Percentiles rank a stretch among this genome's conserved stretches.
phyloP scores from a whole-genome alignment of 2,113 vertebrate species.

The Loxodonta africana region DNA sequence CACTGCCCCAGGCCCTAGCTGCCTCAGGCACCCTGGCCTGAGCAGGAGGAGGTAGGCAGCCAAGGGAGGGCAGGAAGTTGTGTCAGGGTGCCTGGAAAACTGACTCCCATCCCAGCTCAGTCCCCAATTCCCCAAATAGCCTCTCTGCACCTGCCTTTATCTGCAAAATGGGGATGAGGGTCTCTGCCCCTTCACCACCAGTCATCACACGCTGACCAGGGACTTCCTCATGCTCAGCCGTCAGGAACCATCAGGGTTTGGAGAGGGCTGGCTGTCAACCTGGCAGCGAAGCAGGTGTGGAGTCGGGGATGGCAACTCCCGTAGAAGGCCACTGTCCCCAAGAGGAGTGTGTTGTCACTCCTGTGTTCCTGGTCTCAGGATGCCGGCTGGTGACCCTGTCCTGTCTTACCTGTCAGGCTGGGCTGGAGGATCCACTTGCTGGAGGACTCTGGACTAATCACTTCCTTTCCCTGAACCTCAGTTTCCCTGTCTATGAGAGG shows the following conservation, averaged over 20 bases:
- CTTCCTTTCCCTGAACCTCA: not conserved
- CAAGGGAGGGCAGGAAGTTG: not conserved
- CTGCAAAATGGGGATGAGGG: accelerated
- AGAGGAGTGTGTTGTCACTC: not conserved
- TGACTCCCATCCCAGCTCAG: accelerated
- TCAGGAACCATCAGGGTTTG: no score
- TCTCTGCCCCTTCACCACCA: accelerated
- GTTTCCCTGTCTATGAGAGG: not conserved
- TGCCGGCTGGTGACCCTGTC: not conserved
- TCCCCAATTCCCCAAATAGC: accelerated
- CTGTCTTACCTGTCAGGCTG: not conserved
- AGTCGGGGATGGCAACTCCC: accelerated
- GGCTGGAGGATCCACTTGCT: not conserved
- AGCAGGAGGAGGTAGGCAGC: not conserved
- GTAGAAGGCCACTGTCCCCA: not conserved
- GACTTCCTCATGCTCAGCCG: not conserved
- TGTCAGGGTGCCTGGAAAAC: not conserved
- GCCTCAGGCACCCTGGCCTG: not conserved
- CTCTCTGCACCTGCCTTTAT: accelerated
- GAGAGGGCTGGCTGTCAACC: not conserved
- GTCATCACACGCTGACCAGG: accelerated
- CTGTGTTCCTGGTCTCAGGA: not conserved
- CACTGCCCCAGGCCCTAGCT: not conserved
- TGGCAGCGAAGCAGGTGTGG: not conserved
- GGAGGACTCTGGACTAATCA: not conserved